These are phyloP conservation scores for Bembecia ichneumoniformis DNA, from an alignment of 2,888 invertebrate species.

Conservation along the genomic window DNA sequence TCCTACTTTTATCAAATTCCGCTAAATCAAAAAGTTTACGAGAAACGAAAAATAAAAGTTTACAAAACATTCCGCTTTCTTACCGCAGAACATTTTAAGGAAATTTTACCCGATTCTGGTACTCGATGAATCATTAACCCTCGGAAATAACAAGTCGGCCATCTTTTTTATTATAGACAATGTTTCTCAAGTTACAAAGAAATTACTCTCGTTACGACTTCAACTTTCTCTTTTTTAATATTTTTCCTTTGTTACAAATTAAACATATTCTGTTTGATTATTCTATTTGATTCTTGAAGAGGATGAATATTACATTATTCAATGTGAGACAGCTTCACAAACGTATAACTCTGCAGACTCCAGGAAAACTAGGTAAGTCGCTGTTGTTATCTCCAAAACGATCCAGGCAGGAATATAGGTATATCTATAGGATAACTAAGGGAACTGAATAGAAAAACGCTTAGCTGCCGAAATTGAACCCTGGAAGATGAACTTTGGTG, in stretches of 20 bases:
- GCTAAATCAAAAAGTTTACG: background rate
- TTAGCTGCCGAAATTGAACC: too few relatives aligned
- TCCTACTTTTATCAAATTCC: background rate
- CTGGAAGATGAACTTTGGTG: too few relatives aligned
- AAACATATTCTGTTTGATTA: background rate
- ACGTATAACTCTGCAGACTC: too few relatives aligned
- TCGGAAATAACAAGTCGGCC: slow-evolving; percentile 30
- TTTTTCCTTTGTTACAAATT: background rate
- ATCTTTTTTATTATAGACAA: slow-evolving; percentile 22
- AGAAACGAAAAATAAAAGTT: background rate
- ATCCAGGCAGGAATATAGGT: too few relatives aligned
- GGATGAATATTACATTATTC: too few relatives aligned
- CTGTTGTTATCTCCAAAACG: too few relatives aligned
- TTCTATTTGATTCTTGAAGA: background rate
- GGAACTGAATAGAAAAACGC: too few relatives aligned
- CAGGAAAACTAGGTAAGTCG: too few relatives aligned
- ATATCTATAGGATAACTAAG: too few relatives aligned
- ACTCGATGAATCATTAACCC: slow-evolving; percentile 35
- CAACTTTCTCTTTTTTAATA: background rate
- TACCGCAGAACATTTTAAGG: slow-evolving; percentile 5
- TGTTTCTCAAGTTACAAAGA: slow-evolving; percentile 29
- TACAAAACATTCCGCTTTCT: background rate
- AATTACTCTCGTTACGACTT: slow-evolving; percentile 23
- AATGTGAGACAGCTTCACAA: too few relatives aligned
- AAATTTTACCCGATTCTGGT: slow-evolving; percentile 28